phyloP scores from a whole-genome alignment of 1,140 invertebrate species.

The Drosophila pallidifrons region DNA sequence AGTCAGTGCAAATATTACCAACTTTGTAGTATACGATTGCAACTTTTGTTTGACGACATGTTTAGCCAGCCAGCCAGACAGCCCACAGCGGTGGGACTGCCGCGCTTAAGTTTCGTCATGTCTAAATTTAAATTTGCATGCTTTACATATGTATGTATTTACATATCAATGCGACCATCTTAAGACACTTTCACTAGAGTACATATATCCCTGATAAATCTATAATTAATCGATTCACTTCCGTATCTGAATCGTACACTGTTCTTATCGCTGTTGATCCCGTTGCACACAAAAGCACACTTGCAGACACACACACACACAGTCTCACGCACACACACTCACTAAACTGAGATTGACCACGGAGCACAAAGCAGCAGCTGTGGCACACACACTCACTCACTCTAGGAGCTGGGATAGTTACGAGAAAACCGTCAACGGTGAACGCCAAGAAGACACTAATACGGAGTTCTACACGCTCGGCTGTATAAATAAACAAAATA shows the following conservation, averaged over 20 bases:
- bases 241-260: slow-evolving; percentile 67
- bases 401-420: slow-evolving; percentile 41
- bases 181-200: slow-evolving; percentile 54
- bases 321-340: slow-evolving; percentile 26
- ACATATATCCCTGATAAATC: slow-evolving; percentile 5
- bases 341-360: slow-evolving; percentile 3
- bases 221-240: slow-evolving; percentile 48
- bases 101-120: slow-evolving; percentile 8
- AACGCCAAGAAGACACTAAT: slow-evolving; percentile 84
- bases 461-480: slow-evolving; percentile 78
- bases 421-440: slow-evolving; percentile 68
- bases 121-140: slow-evolving; percentile 29
- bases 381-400: slow-evolving; percentile 53
- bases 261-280: slow-evolving; percentile 21
- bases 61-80: slow-evolving; percentile 19
- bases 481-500: slow-evolving; percentile 84
- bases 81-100: background rate
- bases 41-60: slow-evolving; percentile 15
- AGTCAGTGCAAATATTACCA: slow-evolving; percentile 31
- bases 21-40: slow-evolving; percentile 12
- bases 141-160: background rate
- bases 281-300: slow-evolving; percentile 20
- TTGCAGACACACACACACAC: slow-evolving; percentile 34
- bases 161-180: background rate
- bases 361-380: slow-evolving; percentile 12